Conservation (phyloP, 2,113 vertebrate species). For the Rhadina sibilatrix region DNA sequence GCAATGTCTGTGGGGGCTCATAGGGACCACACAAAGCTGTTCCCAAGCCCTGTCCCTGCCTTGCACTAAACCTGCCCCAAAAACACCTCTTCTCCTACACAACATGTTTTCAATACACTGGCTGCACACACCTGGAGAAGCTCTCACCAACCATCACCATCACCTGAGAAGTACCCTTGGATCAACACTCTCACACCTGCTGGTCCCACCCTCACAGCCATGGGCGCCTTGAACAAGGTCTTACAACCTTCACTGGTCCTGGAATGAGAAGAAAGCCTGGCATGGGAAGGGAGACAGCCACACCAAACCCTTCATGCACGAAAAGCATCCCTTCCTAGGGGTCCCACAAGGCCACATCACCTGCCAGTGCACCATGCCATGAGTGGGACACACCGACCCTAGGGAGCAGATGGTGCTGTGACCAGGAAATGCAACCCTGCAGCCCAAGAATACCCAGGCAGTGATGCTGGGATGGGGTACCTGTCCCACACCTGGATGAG, state of each 20-base stretch:
- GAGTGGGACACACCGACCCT: background rate
- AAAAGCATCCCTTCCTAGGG: background rate
- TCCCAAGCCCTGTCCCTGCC: rapidly evolving
- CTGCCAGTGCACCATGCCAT: rapidly evolving
- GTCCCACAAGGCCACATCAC: rapidly evolving
- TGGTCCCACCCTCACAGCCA: background rate
- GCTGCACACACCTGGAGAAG: background rate
- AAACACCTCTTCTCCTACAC: background rate
- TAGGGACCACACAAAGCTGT: background rate
- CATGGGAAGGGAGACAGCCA: background rate
- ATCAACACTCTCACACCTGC: background rate
- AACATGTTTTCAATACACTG: rapidly evolving
- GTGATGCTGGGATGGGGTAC: rapidly evolving
- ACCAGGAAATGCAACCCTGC: background rate
- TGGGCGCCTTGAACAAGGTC: background rate
- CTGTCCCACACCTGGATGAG: background rate
- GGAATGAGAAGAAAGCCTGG: background rate
- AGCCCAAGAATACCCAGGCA: background rate
- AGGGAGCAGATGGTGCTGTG: background rate
- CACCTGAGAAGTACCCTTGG: background rate
- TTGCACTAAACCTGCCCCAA: rapidly evolving
- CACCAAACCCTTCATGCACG: rapidly evolving
- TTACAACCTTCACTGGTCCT: background rate
- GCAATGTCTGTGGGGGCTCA: rapidly evolving
- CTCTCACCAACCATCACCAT: background rate